These are phyloP conservation scores for Ceratothoa steindachneri DNA, from an alignment of 2,888 invertebrate genomes.

Conservation along the genomic window DNA sequence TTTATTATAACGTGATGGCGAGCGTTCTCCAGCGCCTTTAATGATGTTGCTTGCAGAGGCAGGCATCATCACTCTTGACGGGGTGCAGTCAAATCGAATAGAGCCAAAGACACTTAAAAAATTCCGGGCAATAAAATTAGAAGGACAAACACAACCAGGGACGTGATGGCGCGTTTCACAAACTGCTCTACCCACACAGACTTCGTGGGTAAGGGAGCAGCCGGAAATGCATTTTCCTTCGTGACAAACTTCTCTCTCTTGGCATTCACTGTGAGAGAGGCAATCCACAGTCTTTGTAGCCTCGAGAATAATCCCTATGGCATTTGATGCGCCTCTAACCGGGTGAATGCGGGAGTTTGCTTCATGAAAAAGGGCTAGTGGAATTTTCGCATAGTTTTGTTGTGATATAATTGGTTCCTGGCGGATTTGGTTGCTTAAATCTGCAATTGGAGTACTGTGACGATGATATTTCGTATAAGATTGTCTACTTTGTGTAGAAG, in stretches of 20 bases:
- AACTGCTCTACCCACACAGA: constrained; percentile 26
- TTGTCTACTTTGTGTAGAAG: too few relatives aligned
- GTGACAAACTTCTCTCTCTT: neutral
- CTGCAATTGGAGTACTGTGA: neutral
- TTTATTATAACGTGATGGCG: neutral
- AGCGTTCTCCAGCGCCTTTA: neutral
- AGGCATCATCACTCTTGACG: constrained; percentile 17
- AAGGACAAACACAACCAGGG: constrained; percentile 30
- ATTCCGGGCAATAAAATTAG: constrained; percentile 19
- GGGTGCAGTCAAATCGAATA: constrained; percentile 29
- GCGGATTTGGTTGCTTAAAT: neutral
- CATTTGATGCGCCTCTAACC: neutral
- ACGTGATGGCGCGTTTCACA: constrained; percentile 26
- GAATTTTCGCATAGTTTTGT: neutral
- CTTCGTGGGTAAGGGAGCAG: neutral
- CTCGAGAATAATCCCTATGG: neutral
- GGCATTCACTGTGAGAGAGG: neutral
- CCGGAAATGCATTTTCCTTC: neutral
- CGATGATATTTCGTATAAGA: too few relatives aligned
- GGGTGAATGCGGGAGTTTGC: neutral
- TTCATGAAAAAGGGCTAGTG: neutral
- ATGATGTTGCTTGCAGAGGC: neutral
- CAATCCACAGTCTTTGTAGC: neutral
- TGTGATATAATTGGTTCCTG: neutral
- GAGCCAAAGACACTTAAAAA: too few relatives aligned